Conservation (phyloP, 2,797 vertebrate genomes). For the Mycteria americana region DNA sequence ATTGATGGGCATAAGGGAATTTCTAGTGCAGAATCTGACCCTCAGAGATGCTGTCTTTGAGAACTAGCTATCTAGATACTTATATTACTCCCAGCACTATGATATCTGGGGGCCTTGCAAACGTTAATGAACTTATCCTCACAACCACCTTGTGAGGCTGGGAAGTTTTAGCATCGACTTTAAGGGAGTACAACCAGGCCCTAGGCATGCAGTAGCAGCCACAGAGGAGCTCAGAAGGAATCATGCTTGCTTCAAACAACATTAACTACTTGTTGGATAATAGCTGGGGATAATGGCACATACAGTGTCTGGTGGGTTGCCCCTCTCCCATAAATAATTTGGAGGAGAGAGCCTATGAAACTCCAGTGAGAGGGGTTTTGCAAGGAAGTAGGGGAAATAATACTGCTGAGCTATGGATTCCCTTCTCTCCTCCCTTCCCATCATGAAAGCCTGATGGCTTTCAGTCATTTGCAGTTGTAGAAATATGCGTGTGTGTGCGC, state of each 20-base stretch:
- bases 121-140: constrained; percentile 72
- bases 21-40: constrained; percentile 64
- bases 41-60: constrained; percentile 68
- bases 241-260: constrained; percentile 71
- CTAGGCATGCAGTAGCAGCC: constrained; percentile 64
- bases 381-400: constrained; percentile 49
- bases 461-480: constrained; percentile 9
- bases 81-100: constrained; percentile 70
- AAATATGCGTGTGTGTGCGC: neutral
- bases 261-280: constrained; percentile 71
- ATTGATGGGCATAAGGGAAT: constrained; percentile 69
- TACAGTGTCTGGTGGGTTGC: constrained; percentile 63
- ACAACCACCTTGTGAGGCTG: constrained; percentile 69
- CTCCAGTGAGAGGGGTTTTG: constrained; percentile 50
- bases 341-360: constrained; percentile 54
- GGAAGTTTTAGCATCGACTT: constrained; percentile 68
- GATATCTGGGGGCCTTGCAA: constrained; percentile 70
- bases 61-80: constrained; percentile 68
- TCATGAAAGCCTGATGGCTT: constrained; percentile 28
- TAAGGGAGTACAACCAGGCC: constrained; percentile 68
- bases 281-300: constrained; percentile 66
- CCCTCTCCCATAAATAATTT: constrained; percentile 71
- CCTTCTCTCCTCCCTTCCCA: constrained; percentile 35
- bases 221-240: constrained; percentile 66
- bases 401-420: constrained; percentile 55